These are phyloP conservation scores for Drosophila pandora DNA, from an alignment of 1,140 invertebrate species.

Conservation along the genomic window DNA sequence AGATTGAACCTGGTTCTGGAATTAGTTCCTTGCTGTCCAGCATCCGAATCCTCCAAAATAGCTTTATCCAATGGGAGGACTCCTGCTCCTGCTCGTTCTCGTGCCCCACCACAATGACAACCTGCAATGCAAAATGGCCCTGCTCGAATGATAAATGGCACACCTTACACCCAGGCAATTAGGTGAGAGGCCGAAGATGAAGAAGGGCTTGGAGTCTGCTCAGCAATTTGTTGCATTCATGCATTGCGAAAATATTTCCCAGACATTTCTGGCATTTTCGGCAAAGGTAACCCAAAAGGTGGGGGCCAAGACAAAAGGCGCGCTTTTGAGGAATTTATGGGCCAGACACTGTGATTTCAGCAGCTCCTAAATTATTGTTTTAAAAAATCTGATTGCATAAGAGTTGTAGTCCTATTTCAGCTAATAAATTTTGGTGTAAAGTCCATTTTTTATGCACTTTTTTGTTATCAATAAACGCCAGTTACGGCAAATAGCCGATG, in stretches of 20 bases:
- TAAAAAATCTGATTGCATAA: too few relatives aligned
- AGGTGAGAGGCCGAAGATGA: slow-evolving; percentile 21
- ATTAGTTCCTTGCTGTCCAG: slow-evolving; percentile 2
- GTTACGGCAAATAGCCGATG: slow-evolving; percentile 40
- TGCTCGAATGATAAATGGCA: slow-evolving; percentile 54
- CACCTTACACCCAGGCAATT: slow-evolving; percentile 44
- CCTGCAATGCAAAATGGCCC: slow-evolving; percentile 57
- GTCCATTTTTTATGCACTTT: not conserved
- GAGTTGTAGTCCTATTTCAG: too few relatives aligned
- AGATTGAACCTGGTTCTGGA: slow-evolving; percentile 29
- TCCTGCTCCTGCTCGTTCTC: not conserved
- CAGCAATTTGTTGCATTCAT: slow-evolving; percentile 63
- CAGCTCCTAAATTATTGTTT: not conserved
- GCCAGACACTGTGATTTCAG: slow-evolving; percentile 12
- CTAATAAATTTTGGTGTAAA: not conserved
- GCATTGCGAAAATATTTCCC: slow-evolving; percentile 59
- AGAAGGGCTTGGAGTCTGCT: slow-evolving; percentile 1
- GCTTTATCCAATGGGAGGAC: too few relatives aligned
- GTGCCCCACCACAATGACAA: slow-evolving; percentile 16
- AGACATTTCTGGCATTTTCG: slow-evolving; percentile 50
- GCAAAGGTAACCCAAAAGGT: not conserved
- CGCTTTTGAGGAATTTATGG: slow-evolving; percentile 33
- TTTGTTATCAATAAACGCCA: slow-evolving; percentile 39
- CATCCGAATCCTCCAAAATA: slow-evolving; percentile 1
- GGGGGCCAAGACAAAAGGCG: slow-evolving; percentile 22